Evolutionary conservation across 2,888 invertebrate species (phyloP).

Genomic region (Nomada fucata): DNA sequence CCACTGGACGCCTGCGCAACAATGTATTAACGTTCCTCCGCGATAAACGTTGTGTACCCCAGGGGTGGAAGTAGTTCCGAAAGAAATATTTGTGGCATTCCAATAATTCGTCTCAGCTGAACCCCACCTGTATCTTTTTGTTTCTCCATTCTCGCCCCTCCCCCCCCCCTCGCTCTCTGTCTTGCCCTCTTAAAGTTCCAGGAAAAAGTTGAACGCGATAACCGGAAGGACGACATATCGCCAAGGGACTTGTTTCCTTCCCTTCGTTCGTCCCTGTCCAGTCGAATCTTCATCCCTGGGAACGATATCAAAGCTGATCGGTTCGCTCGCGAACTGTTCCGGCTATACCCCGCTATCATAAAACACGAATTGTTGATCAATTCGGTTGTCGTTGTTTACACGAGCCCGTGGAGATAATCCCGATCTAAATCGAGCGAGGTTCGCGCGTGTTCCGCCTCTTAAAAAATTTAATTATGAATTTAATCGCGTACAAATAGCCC

Average conservation of each 20-base stretch:
- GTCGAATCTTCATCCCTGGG: slow-evolving; percentile 44
- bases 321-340: neutral
- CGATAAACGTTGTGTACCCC: slow-evolving; percentile 42
- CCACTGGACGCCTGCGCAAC: neutral
- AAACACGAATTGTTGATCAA: neutral
- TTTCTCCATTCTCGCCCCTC: neutral
- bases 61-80: slow-evolving; percentile 29
- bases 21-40: slow-evolving; percentile 36
- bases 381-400: neutral
- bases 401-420: neutral
- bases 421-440: neutral
- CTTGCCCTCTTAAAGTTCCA: slow-evolving; percentile 41
- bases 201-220: slow-evolving; percentile 70
- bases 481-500: slow-evolving; percentile 12
- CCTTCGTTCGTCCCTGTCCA: slow-evolving; percentile 33
- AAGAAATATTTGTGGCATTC: slow-evolving; percentile 56
- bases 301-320: slow-evolving; percentile 28
- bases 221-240: slow-evolving; percentile 73
- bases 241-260: slow-evolving; percentile 69
- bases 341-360: neutral
- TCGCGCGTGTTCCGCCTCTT: neutral
- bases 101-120: slow-evolving; percentile 76
- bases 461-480: slow-evolving; percentile 44
- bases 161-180: neutral
- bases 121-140: slow-evolving; percentile 56